Base-by-base conservation (phyloP, 2,113 vertebrate species). In the Lophius piscatorius region DNA sequence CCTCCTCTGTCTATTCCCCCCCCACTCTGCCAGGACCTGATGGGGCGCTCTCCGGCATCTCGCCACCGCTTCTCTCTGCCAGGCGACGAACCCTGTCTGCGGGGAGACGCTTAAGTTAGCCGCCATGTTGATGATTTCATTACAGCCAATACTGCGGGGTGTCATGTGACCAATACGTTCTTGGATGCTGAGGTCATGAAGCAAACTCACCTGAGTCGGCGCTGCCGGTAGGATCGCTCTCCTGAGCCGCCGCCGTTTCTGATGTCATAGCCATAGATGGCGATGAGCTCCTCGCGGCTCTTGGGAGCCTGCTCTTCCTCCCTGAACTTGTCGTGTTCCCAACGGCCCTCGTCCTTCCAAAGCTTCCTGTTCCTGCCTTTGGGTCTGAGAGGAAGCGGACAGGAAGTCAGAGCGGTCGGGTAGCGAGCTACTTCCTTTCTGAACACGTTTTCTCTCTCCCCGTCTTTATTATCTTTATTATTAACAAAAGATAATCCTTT, bases 271-370 rank as follows among this genome's bases (percentile, higher is more conserved):
- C 97, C 97, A 0, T 99, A 99, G n/a, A 95, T 89, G 0, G 96
- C 92, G 1, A 99, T 93, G 39, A 99, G 92, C 80, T 99, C 97
- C 62, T 97, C 94, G 4, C 96, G 92, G 45, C 94, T 95, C 82
- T 99, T 99, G 0, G 97, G 97, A 4, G 94, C 96, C 80, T 99
- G 97, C 59, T 99, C 97, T 9, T 99, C 97, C 86, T 99, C 97
- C 16, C 95, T 91, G 86, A 98, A 99, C n/a, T 83, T 91, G 79
- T 99, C 97, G 0, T 99, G 97, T 1, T 94, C 95, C 97, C 97
- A 99, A 26, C 96, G 93, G 2, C 96, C 97, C 65, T 98, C 96
- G 0, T 99, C 97, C 70, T 98, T 98, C 97, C 97, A 99, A 18
- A 99, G 70, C 81, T 96, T 98, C 60, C 96, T 88, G 84, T 98